Evolutionary conservation across 2,797 vertebrate species (phyloP), one percentile per base, ranked within the genome.

Genomic region (Podarcis siculus): DNA sequence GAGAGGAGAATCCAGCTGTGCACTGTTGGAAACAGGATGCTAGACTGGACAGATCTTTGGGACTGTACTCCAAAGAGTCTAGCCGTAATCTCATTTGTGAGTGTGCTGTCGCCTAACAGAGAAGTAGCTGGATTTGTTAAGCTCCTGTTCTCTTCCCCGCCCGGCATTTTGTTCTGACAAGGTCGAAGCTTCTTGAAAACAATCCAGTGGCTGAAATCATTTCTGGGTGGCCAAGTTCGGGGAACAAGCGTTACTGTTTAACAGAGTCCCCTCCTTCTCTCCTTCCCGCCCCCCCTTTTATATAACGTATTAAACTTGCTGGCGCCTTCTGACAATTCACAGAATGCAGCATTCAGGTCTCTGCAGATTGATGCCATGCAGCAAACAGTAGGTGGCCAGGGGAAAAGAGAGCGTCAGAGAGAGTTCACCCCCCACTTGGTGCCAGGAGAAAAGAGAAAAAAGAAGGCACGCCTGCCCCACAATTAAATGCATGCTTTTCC

Each of bases 151-250:
- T 75, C 75, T 79, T 19, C 61, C 19, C 66, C 27, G 6, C 66
- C 3, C 71, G 2, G 32, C 64, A 30, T 86, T 83, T 67, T 58
- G 19, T 73, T 78, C 75, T 67, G 90, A 86, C 83, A 79, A 58
- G 12, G 69, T 37, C 35, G 21, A 3, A 30, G 55, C 79, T 85
- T 79, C 75, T 83, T 75, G 90, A 91, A 86, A 83, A 79, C 83
- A 49, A 75, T 39, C 90, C 87, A 91, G 75, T 5, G 2, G 42
- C 67, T 83, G 75, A 58, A 88, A 86, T 83, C 73, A 86, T 83
- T 91, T 88, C 87, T 91, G 90, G 90, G 90, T 86, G 83, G 90
- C 84, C 87, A 35, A 10, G 9, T 32, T 73, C 9, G 8, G 66
- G 66, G 87, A 85, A 86, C 83, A 85, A 79, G 87, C 75, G 2